Percentiles rank a stretch among this genome's conserved stretches.
phyloP scores from a whole-genome alignment of 1,140 invertebrate species.

The Lordiphosa mommai region DNA sequence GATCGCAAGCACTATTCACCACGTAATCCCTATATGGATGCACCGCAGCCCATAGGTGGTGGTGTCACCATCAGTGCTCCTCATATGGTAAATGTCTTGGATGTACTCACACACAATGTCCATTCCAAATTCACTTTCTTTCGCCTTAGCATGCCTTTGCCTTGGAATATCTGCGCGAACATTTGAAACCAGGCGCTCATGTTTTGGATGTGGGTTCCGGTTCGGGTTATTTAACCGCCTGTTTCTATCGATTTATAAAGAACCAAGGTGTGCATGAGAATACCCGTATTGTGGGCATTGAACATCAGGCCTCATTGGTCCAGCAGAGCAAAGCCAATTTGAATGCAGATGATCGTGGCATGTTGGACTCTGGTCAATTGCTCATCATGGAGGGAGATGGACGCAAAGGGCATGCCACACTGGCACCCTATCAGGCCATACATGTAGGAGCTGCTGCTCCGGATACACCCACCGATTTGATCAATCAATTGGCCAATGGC shows the following conservation, averaged over 20 bases:
- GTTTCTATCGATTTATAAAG: slow-evolving; percentile 85
- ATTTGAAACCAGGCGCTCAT: slow-evolving; percentile 88
- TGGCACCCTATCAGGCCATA: slow-evolving; percentile 86
- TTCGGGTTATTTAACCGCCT: slow-evolving; percentile 97
- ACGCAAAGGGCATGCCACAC: slow-evolving; percentile 85
- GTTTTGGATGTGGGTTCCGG: slow-evolving; percentile 97
- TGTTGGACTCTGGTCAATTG: slow-evolving; percentile 85
- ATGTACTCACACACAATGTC: not conserved
- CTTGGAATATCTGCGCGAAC: slow-evolving; percentile 91
- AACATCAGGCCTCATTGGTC: slow-evolving; percentile 94
- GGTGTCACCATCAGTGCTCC: slow-evolving; percentile 98
- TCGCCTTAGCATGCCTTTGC: slow-evolving; percentile 91
- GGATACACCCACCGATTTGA: slow-evolving; percentile 86
- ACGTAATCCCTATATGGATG: slow-evolving; percentile 89
- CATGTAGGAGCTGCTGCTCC: slow-evolving; percentile 93
- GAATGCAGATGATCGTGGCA: slow-evolving; percentile 85
- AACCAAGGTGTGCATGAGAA: slow-evolving; percentile 81
- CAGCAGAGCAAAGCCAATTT: slow-evolving; percentile 89
- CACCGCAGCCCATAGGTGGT: slow-evolving; percentile 93
- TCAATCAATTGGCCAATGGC: slow-evolving; percentile 86
- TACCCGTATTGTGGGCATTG: slow-evolving; percentile 91
- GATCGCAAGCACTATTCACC: slow-evolving; percentile 88
- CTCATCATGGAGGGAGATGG: slow-evolving; percentile 91
- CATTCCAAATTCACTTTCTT: not conserved
- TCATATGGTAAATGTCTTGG: slow-evolving; percentile 90